Evolutionary conservation across 2,888 invertebrate species (phyloP).

Genomic region (Chydorus sphaericus): DNA sequence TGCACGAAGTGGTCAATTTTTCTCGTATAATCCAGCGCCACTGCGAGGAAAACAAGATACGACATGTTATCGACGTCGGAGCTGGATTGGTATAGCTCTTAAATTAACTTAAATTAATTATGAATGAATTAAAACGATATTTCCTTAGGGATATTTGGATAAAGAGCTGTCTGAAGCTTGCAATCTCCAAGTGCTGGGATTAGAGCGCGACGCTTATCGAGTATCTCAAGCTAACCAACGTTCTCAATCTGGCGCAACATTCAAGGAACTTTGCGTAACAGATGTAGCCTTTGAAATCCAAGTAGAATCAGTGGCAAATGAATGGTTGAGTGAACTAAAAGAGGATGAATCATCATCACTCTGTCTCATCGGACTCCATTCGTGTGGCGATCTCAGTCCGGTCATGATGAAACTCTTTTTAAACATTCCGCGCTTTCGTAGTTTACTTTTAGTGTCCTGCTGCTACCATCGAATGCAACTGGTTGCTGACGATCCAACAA

Average conservation of each 20-base stretch:
- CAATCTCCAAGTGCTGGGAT: constrained; percentile 45
- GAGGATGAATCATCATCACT: background rate
- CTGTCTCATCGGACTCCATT: constrained; percentile 51
- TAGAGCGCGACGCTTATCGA: constrained; percentile 45
- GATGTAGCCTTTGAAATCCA: background rate
- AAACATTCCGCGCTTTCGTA: constrained; percentile 37
- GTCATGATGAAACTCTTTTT: constrained; percentile 49
- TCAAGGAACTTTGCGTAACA: background rate
- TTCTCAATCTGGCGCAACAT: background rate
- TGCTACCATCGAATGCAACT: constrained; percentile 60
- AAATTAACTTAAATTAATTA: background rate
- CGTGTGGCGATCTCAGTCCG: constrained; percentile 59
- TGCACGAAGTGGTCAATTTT: constrained; percentile 50
- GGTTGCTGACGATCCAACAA: constrained; percentile 17
- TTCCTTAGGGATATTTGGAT: constrained; percentile 50
- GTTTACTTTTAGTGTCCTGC: constrained; percentile 55
- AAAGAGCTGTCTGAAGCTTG: constrained; percentile 44
- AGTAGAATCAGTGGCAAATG: background rate
- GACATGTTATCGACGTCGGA: constrained; percentile 52
- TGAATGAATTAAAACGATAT: background rate
- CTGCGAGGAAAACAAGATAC: constrained; percentile 34
- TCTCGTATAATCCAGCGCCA: constrained; percentile 38
- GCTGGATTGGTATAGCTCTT: constrained; percentile 53
- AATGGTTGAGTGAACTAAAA: background rate
- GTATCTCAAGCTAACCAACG: constrained; percentile 35